Percentiles rank a stretch among this genome's conserved stretches.
Conservation (phyloP, 2,888 invertebrate species). For the Hofmannophila pseudospretella region DNA sequence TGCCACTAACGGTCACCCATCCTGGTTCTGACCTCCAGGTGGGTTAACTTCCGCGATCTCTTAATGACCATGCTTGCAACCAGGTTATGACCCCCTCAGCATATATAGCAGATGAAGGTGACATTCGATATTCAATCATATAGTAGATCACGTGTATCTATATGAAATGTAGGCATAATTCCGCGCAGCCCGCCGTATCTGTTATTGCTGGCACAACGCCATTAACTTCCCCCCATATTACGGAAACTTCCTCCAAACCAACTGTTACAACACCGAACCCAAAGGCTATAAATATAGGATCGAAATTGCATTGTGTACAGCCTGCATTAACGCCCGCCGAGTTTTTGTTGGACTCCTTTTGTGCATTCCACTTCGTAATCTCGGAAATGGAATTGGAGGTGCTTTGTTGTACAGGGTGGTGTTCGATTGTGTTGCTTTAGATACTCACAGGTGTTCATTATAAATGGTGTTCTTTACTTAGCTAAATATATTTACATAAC, state of each 20-base stretch:
- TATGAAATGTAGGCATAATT: constrained; percentile 35
- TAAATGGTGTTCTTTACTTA: too few relatives aligned
- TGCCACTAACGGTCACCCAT: too few relatives aligned
- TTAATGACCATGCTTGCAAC: too few relatives aligned
- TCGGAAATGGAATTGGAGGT: constrained; percentile 3
- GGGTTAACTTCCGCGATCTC: too few relatives aligned
- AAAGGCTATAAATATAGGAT: constrained; percentile 29
- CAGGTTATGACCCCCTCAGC: too few relatives aligned
- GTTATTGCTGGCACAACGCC: constrained; percentile 54
- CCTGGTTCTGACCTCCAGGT: too few relatives aligned
- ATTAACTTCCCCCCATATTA: constrained; percentile 51
- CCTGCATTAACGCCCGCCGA: constrained; percentile 4
- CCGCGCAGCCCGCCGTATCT: constrained; percentile 31
- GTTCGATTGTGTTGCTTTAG: too few relatives aligned
- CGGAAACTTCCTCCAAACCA: constrained; percentile 45
- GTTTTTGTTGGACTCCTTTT: constrained; percentile 10
- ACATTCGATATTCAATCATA: too few relatives aligned
- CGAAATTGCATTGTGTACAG: constrained; percentile 9
- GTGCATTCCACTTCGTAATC: constrained; percentile 10
- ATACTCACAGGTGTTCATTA: too few relatives aligned
- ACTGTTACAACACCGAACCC: constrained; percentile 40
- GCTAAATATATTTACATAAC: too few relatives aligned
- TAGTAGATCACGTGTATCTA: background rate
- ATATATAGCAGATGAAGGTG: too few relatives aligned
- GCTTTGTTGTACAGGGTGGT: background rate